Percentiles rank a stretch among this genome's conserved stretches.
Evolutionary conservation across 1,140 invertebrate genomes (phyloP).

Genomic region (Lamellibrachia luymesi): DNA sequence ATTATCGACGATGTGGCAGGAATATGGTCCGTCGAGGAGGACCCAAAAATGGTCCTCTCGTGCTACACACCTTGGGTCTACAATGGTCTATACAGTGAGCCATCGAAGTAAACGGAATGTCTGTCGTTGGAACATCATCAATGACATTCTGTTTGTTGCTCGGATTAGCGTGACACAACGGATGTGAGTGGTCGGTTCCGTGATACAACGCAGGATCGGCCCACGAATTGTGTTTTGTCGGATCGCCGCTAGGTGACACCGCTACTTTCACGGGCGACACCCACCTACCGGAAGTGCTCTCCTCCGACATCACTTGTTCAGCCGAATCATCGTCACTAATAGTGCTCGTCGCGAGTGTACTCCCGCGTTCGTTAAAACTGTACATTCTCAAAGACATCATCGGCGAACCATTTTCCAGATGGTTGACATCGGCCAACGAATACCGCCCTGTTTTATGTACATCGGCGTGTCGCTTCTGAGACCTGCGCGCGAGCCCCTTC

Average conservation of each 20-base stretch:
- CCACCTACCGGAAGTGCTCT: background rate
- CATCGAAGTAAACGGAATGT: background rate
- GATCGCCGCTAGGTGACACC: background rate
- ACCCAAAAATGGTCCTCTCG: background rate
- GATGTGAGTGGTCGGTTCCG: background rate
- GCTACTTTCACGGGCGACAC: background rate
- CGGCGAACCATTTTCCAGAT: background rate
- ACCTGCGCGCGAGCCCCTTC: background rate
- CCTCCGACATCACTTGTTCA: background rate
- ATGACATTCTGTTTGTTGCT: background rate
- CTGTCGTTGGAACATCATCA: background rate
- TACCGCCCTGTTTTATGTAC: background rate
- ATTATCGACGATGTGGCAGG: background rate
- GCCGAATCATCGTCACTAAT: constrained; percentile 18
- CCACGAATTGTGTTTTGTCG: background rate
- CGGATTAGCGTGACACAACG: background rate
- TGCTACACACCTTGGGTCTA: background rate
- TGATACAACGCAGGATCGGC: background rate
- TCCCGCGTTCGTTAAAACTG: background rate
- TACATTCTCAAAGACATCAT: constrained; percentile 9
- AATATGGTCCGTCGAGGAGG: background rate
- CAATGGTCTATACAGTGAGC: constrained; percentile 4
- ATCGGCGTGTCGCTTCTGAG: background rate
- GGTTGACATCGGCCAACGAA: background rate
- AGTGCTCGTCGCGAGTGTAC: background rate